A percentile compares a stretch with the other conserved stretches of the same genome.
phyloP scores from a whole-genome alignment of 2,113 vertebrate genomes.

The Zosterops lateralis region DNA sequence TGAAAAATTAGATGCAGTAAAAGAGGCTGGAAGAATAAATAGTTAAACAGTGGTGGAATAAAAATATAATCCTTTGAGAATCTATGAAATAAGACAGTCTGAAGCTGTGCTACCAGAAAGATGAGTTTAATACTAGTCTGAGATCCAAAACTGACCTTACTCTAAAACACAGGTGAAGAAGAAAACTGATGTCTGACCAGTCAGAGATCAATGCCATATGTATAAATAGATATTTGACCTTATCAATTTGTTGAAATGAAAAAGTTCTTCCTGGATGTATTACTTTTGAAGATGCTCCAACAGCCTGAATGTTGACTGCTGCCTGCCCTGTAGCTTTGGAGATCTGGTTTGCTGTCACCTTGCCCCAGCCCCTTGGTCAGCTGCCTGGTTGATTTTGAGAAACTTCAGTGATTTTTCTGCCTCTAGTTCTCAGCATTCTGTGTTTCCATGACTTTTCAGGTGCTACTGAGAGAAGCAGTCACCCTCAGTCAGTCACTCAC shows the following conservation, averaged over 20 bases:
- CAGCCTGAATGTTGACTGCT: neutral
- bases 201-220: neutral
- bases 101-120: neutral
- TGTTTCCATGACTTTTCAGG: fast-evolving
- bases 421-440: neutral
- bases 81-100: neutral
- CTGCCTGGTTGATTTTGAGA: neutral
- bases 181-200: neutral
- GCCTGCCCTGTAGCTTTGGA: neutral
- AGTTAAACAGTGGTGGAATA: neutral
- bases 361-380: neutral
- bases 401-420: neutral
- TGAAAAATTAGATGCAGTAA: neutral
- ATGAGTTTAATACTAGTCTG: neutral
- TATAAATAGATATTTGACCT: neutral
- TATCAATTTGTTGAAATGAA: neutral
- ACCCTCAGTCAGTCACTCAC: neutral
- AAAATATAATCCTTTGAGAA: neutral
- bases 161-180: neutral
- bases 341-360: neutral
- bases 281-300: neutral
- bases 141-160: neutral
- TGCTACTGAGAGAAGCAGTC: neutral
- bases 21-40: neutral
- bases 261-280: neutral